Evolutionary conservation across 1,140 invertebrate genomes (phyloP).

Genomic region (Cepaea nemoralis): DNA sequence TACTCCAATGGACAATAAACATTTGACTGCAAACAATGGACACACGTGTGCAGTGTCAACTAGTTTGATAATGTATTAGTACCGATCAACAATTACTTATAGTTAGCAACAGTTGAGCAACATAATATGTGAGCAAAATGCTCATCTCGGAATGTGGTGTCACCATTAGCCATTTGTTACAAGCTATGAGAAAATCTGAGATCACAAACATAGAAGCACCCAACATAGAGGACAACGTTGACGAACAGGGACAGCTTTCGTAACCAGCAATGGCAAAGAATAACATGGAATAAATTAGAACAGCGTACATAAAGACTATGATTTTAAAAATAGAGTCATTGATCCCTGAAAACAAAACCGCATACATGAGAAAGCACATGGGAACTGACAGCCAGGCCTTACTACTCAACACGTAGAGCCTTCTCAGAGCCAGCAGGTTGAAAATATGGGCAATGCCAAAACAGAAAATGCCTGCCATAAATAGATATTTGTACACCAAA

Average conservation of each 20-base stretch:
- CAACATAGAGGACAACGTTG: not conserved
- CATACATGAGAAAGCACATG: not conserved
- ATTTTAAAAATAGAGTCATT: not conserved
- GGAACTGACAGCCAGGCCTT: not conserved
- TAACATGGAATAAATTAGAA: slow-evolving; percentile 21
- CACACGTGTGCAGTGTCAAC: too few relatives aligned
- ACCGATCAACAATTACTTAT: not conserved
- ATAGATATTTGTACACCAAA: slow-evolving; percentile 14
- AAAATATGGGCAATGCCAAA: slow-evolving; percentile 7
- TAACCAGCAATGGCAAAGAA: slow-evolving; percentile 21
- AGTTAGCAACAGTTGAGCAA: slow-evolving; percentile 28
- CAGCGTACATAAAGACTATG: not conserved
- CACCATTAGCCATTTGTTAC: not conserved
- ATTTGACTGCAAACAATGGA: too few relatives aligned
- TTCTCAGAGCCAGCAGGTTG: not conserved
- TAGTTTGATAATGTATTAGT: too few relatives aligned
- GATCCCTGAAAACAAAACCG: not conserved
- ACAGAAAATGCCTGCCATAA: not conserved
- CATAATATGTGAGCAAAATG: slow-evolving; percentile 32
- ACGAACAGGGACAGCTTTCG: not conserved
- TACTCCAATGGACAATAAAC: too few relatives aligned
- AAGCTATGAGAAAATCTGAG: slow-evolving; percentile 27
- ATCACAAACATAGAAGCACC: slow-evolving; percentile 13
- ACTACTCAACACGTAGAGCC: not conserved
- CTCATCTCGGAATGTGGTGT: not conserved